A percentile compares a stretch with the other conserved stretches of the same genome.
Conservation (phyloP, 2,113 vertebrate species). For the Panurus biarmicus region DNA sequence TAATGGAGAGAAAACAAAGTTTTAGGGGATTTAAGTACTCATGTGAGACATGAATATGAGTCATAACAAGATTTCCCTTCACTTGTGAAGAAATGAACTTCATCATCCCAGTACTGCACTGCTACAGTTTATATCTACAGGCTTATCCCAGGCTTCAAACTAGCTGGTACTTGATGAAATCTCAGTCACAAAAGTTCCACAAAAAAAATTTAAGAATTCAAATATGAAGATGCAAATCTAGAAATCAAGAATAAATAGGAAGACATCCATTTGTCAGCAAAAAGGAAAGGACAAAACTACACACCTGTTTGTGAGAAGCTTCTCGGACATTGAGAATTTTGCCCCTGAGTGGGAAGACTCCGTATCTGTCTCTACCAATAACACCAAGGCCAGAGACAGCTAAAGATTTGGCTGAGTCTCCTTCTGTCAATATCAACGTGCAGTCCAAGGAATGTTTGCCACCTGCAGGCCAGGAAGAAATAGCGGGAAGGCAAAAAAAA, state of each 20-base stretch:
- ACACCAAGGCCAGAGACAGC: constrained; percentile 95
- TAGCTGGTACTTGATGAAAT: not conserved
- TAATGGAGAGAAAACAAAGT: not conserved
- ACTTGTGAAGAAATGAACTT: not conserved
- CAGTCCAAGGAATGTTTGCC: constrained; percentile 97
- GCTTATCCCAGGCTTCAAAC: not conserved
- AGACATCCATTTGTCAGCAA: not conserved
- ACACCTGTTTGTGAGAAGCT: constrained; percentile 96
- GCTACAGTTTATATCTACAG: not conserved
- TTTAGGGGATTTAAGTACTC: not conserved
- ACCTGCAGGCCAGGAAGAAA: constrained; percentile 67
- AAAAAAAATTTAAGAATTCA: not conserved
- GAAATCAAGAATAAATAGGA: not conserved
- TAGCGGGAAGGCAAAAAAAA: not conserved
- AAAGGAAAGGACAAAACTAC: not conserved
- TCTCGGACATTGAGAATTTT: constrained; percentile 98
- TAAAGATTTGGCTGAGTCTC: constrained; percentile 96
- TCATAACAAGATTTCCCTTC: not conserved
- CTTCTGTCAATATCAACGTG: constrained; percentile 95
- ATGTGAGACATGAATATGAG: not conserved
- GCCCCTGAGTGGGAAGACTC: constrained; percentile 94
- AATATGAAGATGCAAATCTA: not conserved
- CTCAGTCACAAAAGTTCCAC: not conserved
- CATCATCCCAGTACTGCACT: not conserved
- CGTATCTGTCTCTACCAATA: constrained; percentile 93